Percentiles rank a stretch among this genome's conserved stretches.
Evolutionary conservation across 2,797 vertebrate species (phyloP).

Genomic region (Antennarius maculatus): DNA sequence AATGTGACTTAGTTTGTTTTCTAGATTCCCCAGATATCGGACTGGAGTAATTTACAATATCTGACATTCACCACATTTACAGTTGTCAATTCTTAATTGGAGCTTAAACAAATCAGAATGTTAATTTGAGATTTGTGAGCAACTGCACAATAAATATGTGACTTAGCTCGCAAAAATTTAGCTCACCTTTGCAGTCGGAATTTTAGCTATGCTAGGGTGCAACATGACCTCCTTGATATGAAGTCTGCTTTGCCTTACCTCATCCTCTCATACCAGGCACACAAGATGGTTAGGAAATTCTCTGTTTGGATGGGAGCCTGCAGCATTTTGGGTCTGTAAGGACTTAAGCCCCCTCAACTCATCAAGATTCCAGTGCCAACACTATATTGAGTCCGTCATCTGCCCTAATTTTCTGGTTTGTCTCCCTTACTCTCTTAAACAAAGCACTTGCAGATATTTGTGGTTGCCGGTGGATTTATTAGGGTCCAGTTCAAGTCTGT

Average conservation of each 20-base stretch:
- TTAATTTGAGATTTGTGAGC: slow-evolving; percentile 10
- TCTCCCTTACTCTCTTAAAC: slow-evolving; percentile 20
- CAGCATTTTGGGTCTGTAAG: slow-evolving; percentile 55
- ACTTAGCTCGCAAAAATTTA: slow-evolving; percentile 23
- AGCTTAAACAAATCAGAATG: slow-evolving; percentile 21
- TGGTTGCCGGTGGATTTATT: neutral
- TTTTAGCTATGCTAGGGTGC: neutral
- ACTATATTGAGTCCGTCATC: slow-evolving; percentile 61
- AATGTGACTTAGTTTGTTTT: slow-evolving; percentile 52
- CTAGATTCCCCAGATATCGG: slow-evolving; percentile 36
- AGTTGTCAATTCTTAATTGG: slow-evolving; percentile 36
- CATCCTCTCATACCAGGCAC: slow-evolving; percentile 13
- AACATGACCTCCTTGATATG: slow-evolving; percentile 36
- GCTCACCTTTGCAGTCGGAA: slow-evolving; percentile 24
- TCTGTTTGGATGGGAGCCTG: slow-evolving; percentile 56
- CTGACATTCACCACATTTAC: slow-evolving; percentile 27
- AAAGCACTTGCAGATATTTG: neutral
- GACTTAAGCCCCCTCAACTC: slow-evolving; percentile 31
- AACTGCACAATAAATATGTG: slow-evolving; percentile 27
- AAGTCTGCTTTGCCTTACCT: slow-evolving; percentile 5
- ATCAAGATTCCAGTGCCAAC: slow-evolving; percentile 51
- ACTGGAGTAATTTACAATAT: slow-evolving; percentile 12
- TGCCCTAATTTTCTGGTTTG: slow-evolving; percentile 25
- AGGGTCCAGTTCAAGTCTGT: neutral
- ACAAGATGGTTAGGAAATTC: slow-evolving; percentile 60